Evolutionary conservation across 2,888 invertebrate genomes (phyloP), one percentile per base, ranked within the genome.

Genomic region (Cerceris ruficornis): DNA sequence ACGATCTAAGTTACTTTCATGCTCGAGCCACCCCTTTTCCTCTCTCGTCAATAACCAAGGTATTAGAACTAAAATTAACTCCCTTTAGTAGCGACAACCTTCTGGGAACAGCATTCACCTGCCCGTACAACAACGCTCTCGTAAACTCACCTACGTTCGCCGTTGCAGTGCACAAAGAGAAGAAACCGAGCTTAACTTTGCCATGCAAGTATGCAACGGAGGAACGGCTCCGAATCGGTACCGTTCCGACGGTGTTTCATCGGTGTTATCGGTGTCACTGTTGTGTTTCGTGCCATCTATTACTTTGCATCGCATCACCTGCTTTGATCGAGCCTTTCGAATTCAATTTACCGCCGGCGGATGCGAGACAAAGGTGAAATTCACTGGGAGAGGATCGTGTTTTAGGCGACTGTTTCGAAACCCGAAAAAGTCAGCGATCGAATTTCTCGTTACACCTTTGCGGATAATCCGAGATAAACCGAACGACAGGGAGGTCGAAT

Each of bases 41-140:
- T n/a, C 28, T 43, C 57, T 61, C 61, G 72, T 71, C 55, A 58
- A 78, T 61, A 78, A 58, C 60, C 62, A n/a, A 54, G 55, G 52
- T n/a, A 61, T 75, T 70, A 58, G 28, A 66, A 79, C 75, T 82
- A 79, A 82, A 82, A 81, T 81, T 81, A 81, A 79, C 69, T 61
- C 46, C 60, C 64, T 58, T 67, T 59, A 17, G 17, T 57, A 50
- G 43, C 43, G 41, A 39, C 49, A 46, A 14, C 54, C 64, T 59
- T 49, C 67, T 55, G 69, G 57, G 61, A 64, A 6, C 49, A 46
- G n/a, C 50, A 62, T 61, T 80, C 80, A 81, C 77, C 80, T 80
- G 72, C 62, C 8, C 55, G 55, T 43, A 13, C 66, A 11, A 50
- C n/a, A 7, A 50, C 50, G 50, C 11, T n/a, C 50, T 50, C 69